Evolutionary conservation across 2,888 invertebrate species (phyloP).

Genomic region (Cecidostiba fungosa): DNA sequence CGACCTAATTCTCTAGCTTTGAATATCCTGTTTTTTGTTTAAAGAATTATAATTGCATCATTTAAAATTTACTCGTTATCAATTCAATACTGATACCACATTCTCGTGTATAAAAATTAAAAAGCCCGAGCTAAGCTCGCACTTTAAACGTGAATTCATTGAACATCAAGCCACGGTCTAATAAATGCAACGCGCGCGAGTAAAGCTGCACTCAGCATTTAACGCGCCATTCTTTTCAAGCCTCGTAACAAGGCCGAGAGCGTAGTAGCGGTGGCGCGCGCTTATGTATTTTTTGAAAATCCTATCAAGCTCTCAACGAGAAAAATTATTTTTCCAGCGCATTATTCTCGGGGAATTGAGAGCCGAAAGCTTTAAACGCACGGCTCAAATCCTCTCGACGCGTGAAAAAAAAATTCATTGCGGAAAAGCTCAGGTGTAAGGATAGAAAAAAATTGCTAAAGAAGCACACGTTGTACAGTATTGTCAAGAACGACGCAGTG

Average conservation of each 20-base stretch:
- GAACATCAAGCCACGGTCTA: neutral
- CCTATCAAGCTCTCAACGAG: neutral
- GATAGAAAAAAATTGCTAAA: neutral
- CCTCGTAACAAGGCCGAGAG: neutral
- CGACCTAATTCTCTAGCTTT: no score
- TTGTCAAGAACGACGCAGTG: neutral
- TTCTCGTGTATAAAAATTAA: no score
- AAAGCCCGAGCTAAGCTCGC: neutral
- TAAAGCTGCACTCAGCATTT: neutral
- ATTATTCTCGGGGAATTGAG: neutral
- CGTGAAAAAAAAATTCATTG: neutral
- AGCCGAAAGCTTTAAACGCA: neutral
- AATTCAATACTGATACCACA: no score
- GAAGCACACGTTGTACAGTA: no score
- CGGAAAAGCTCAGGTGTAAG: neutral
- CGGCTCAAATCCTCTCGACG: neutral
- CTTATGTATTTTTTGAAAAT: neutral
- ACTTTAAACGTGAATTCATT: neutral
- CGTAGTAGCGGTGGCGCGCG: neutral
- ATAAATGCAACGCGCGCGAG: neutral
- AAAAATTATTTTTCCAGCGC: conserved; percentile 7
- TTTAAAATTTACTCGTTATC: no score
- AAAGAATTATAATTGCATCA: no score
- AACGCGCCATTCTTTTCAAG: conserved; percentile 12
- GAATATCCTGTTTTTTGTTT: no score